Conservation (phyloP, 2,797 vertebrate genomes). For the Acanthiza pusilla region DNA sequence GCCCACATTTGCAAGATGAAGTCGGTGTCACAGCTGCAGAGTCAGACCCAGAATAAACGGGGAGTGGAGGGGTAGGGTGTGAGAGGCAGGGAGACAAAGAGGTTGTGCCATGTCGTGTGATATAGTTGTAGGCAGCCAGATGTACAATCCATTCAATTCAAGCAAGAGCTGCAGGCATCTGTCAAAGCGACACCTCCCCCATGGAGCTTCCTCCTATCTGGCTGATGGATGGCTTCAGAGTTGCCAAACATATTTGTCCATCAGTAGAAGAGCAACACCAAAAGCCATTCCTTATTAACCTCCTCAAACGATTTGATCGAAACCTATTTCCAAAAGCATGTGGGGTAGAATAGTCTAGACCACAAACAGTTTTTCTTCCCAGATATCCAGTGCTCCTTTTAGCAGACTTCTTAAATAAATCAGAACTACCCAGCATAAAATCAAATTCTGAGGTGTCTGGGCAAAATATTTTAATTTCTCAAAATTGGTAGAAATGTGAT, state of each 20-base stretch:
- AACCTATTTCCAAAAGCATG: background rate
- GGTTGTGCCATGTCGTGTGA: background rate
- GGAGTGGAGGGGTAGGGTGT: background rate
- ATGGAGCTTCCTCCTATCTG: constrained; percentile 23
- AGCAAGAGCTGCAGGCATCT: constrained; percentile 31
- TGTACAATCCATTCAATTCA: constrained; percentile 5
- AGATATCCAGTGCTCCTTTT: background rate
- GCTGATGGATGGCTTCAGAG: background rate
- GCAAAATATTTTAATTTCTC: background rate
- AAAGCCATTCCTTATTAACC: background rate
- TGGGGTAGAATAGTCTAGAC: background rate
- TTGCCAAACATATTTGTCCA: background rate
- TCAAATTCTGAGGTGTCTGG: background rate
- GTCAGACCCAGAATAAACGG: background rate
- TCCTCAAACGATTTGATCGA: background rate
- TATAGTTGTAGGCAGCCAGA: constrained; percentile 38
- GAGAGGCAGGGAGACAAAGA: constrained; percentile 21
- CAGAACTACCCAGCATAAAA: background rate
- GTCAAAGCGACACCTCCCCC: constrained; percentile 29
- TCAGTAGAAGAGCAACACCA: background rate
- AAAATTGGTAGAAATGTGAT: background rate
- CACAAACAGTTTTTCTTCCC: background rate
- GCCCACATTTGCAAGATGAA: background rate
- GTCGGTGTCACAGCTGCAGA: constrained; percentile 1
- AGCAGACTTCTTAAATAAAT: background rate